phyloP scores from a whole-genome alignment of 2,888 invertebrate species.

The Bimastos eiseni region DNA sequence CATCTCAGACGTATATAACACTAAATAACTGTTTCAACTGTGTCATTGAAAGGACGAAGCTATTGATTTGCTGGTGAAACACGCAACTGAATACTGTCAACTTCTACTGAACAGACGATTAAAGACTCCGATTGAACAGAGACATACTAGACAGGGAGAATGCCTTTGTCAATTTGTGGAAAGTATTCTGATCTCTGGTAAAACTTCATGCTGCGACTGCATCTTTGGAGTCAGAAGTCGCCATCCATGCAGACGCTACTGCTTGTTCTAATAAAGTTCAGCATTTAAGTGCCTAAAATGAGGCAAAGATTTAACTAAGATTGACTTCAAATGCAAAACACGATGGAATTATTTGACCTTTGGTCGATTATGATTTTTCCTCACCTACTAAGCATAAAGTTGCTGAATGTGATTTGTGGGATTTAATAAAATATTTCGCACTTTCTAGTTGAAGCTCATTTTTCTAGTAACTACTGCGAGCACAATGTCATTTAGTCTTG shows the following conservation, averaged over 20 bases:
- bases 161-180: conserved; percentile 1
- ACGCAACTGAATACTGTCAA: conserved; percentile 7
- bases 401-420: too few species aligned
- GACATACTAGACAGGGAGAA: conserved; percentile 16
- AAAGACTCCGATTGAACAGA: neutral
- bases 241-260: conserved; percentile 2
- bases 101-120: neutral
- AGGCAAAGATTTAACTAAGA: too few species aligned
- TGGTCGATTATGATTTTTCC: too few species aligned
- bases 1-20: too few species aligned
- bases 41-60: neutral
- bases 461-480: too few species aligned
- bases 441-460: too few species aligned
- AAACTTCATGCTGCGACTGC: neutral
- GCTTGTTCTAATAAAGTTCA: neutral
- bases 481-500: too few species aligned
- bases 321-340: too few species aligned
- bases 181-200: neutral
- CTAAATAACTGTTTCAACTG: neutral
- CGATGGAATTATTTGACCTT: too few species aligned
- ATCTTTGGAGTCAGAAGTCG: neutral
- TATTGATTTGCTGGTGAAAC: neutral
- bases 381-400: too few species aligned
- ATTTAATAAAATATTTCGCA: too few species aligned
- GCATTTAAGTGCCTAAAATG: too few species aligned